These are phyloP conservation scores for Drosophila kanekoi DNA, from an alignment of 2,888 invertebrate genomes.

Conservation along the genomic window DNA sequence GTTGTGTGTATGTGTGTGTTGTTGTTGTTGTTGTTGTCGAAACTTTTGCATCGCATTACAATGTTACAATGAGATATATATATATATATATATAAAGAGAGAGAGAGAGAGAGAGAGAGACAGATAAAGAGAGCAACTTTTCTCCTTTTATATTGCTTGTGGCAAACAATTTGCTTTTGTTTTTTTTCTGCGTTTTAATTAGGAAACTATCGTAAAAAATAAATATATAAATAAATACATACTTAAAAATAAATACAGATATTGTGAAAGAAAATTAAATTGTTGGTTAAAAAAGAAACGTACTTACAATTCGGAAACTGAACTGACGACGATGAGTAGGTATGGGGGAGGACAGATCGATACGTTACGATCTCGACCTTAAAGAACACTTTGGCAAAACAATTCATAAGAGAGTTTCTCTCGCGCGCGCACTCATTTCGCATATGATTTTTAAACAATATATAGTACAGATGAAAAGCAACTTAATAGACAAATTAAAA, in stretches of 20 bases:
- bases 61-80: slow-evolving; percentile 66
- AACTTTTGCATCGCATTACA: slow-evolving; percentile 83
- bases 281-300: slow-evolving; percentile 72
- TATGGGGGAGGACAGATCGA: slow-evolving; percentile 38
- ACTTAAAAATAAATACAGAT: slow-evolving; percentile 39
- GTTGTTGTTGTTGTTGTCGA: slow-evolving; percentile 40
- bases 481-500: slow-evolving; percentile 53
- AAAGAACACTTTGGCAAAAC: slow-evolving; percentile 45
- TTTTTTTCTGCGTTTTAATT: slow-evolving; percentile 22
- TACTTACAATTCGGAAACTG: slow-evolving; percentile 84
- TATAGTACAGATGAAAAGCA: slow-evolving; percentile 29
- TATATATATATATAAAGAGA: slow-evolving; percentile 16
- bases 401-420: slow-evolving; percentile 26
- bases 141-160: slow-evolving; percentile 43
- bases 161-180: slow-evolving; percentile 41
- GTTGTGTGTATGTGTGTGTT: slow-evolving; percentile 34
- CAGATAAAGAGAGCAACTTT: slow-evolving; percentile 50
- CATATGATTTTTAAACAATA: slow-evolving; percentile 13
- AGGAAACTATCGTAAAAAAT: slow-evolving; percentile 39
- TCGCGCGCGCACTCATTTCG: background rate
- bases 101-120: slow-evolving; percentile 38
- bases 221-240: slow-evolving; percentile 28
- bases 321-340: slow-evolving; percentile 71
- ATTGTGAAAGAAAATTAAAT: slow-evolving; percentile 61
- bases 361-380: slow-evolving; percentile 48